Conservation (phyloP, 23 tunicate genomes). For the Phallusia fumigata region DNA sequence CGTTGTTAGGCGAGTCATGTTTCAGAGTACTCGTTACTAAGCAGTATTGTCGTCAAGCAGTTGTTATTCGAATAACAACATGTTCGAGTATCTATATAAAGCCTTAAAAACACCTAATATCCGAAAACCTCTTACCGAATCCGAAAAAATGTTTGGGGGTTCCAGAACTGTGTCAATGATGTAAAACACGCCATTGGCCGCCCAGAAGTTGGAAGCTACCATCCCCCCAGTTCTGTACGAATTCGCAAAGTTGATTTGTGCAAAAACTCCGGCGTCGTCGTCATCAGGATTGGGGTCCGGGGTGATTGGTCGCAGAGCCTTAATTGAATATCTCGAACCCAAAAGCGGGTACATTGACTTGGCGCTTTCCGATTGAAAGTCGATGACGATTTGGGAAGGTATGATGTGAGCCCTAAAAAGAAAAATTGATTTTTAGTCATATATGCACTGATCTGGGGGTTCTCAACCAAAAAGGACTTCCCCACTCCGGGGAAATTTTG, state of each 20-base stretch:
- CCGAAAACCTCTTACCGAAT: background rate
- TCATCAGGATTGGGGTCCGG: conserved; percentile 21
- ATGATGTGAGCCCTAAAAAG: conserved; percentile 57
- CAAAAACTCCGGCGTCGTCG: conserved; percentile 47
- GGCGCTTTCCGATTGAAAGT: conserved; percentile 52
- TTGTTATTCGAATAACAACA: too few relatives aligned
- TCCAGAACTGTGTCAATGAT: conserved; percentile 47
- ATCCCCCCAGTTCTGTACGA: conserved; percentile 22
- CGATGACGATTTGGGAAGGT: conserved; percentile 22
- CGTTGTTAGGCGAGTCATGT: too few relatives aligned
- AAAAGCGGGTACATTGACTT: conserved; percentile 64
- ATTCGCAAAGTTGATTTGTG: conserved; percentile 23
- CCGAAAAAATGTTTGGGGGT: background rate
- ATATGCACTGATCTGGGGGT: too few relatives aligned
- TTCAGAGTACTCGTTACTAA: too few relatives aligned
- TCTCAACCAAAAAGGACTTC: too few relatives aligned
- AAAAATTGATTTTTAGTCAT: too few relatives aligned
- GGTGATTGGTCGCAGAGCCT: conserved; percentile 45
- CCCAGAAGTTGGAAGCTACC: conserved; percentile 32
- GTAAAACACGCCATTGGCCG: conserved; percentile 73
- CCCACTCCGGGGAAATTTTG: too few relatives aligned
- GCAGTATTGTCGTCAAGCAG: too few relatives aligned
- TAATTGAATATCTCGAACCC: conserved; percentile 56
- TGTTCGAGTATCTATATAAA: too few relatives aligned
- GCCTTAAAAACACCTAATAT: too few relatives aligned